Percentiles rank a stretch among this genome's conserved stretches.
Conservation (phyloP, 2,113 vertebrate genomes). For the Apteryx owenii region DNA sequence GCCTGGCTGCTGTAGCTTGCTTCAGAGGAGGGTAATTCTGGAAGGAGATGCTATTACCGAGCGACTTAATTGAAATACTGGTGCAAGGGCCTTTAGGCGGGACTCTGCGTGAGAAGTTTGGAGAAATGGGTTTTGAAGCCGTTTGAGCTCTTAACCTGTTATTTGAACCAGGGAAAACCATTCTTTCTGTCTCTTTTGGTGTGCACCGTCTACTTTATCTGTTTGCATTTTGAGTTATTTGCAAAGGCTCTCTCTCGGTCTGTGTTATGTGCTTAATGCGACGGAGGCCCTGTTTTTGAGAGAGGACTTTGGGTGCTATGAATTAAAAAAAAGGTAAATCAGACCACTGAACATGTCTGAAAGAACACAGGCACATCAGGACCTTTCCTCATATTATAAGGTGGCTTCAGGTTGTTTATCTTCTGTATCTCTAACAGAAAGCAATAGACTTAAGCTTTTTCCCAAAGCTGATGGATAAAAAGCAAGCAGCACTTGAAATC, state of each 20-base stretch:
- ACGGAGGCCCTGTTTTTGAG: neutral
- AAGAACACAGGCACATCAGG: neutral
- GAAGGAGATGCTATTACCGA: neutral
- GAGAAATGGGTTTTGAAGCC: neutral
- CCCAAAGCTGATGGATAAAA: neutral
- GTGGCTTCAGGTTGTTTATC: neutral
- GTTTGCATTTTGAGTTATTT: neutral
- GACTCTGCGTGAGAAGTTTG: neutral
- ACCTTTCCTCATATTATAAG: neutral
- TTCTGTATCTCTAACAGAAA: neutral
- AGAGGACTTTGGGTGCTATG: neutral
- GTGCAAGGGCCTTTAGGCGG: neutral
- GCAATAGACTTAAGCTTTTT: neutral
- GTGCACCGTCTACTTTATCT: neutral
- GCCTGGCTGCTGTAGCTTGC: neutral
- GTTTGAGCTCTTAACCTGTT: neutral
- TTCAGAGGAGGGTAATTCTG: neutral
- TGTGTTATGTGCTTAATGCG: neutral
- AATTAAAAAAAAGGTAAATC: neutral
- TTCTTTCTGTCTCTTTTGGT: neutral
- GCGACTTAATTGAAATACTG: neutral
- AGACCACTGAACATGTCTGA: neutral
- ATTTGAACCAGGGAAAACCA: neutral
- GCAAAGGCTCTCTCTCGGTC: neutral
- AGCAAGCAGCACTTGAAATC: neutral